phyloP scores from a whole-genome alignment of 2,888 invertebrate genomes.

The Ormyrus thymus region DNA sequence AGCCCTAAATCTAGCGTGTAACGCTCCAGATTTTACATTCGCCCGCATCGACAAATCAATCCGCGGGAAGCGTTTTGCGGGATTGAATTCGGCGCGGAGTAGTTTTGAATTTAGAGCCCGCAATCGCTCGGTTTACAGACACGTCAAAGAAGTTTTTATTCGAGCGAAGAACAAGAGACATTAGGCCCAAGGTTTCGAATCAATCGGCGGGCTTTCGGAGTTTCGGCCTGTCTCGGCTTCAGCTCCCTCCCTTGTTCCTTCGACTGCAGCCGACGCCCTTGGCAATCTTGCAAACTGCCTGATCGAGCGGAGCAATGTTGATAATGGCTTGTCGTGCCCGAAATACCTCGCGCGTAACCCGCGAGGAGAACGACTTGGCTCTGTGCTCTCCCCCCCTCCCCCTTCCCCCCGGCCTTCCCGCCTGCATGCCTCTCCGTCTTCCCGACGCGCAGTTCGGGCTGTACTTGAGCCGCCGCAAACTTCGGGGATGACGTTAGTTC shows the following conservation, averaged over 20 bases:
- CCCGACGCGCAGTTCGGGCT: neutral
- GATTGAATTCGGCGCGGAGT: too few relatives aligned
- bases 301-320: constrained; percentile 49
- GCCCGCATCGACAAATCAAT: too few relatives aligned
- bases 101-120: too few relatives aligned
- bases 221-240: neutral
- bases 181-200: neutral
- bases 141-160: too few relatives aligned
- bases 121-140: too few relatives aligned
- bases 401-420: neutral
- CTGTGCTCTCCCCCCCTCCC: neutral
- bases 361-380: neutral
- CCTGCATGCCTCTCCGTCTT: constrained; percentile 2
- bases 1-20: too few relatives aligned
- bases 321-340: constrained; percentile 50
- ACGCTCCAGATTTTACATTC: too few relatives aligned
- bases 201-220: constrained; percentile 29
- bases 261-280: constrained; percentile 46
- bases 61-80: too few relatives aligned
- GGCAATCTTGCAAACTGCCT: constrained; percentile 45
- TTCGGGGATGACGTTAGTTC: constrained; percentile 39
- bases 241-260: neutral
- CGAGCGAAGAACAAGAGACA: neutral
- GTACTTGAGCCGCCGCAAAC: constrained; percentile 27
- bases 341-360: constrained; percentile 39